These are phyloP conservation scores for Periphyllus acericola DNA, from an alignment of 2,888 invertebrate species.

Conservation along the genomic window DNA sequence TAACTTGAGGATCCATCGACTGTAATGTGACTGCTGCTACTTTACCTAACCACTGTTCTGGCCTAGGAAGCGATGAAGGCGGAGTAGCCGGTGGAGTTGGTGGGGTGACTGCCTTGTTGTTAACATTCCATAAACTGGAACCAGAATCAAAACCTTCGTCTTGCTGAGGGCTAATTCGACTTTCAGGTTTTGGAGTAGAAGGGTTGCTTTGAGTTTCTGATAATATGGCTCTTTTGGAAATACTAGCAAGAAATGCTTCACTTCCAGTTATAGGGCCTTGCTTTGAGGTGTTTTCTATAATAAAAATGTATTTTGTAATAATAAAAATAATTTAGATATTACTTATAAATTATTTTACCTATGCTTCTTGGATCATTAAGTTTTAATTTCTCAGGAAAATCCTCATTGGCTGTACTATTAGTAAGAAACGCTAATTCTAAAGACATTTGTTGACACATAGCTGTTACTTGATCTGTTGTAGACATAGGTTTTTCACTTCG, in stretches of 20 bases:
- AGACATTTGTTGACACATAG: constrained; percentile 82
- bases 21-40: constrained; percentile 73
- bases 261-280: constrained; percentile 61
- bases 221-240: constrained; percentile 43
- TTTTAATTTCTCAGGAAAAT: constrained; percentile 53
- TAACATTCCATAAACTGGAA: constrained; percentile 65
- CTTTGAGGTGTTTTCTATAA: constrained; percentile 26
- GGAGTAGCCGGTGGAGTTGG: constrained; percentile 66
- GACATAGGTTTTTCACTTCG: constrained; percentile 67
- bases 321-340: neutral
- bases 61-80: constrained; percentile 72
- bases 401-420: constrained; percentile 68
- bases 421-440: constrained; percentile 80
- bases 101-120: constrained; percentile 63
- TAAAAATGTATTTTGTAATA: neutral
- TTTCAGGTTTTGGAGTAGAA: constrained; percentile 51
- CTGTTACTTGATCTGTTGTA: constrained; percentile 72
- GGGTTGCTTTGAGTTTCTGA: constrained; percentile 41
- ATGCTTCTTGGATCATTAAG: constrained; percentile 8
- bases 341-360: constrained; percentile 13
- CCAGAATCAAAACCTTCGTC: constrained; percentile 66
- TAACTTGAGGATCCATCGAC: constrained; percentile 67
- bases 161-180: constrained; percentile 43
- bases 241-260: constrained; percentile 63
- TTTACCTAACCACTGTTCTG: constrained; percentile 85